These are phyloP conservation scores for Narcine bancroftii DNA, from an alignment of 2,113 vertebrate species.

Conservation along the genomic window DNA sequence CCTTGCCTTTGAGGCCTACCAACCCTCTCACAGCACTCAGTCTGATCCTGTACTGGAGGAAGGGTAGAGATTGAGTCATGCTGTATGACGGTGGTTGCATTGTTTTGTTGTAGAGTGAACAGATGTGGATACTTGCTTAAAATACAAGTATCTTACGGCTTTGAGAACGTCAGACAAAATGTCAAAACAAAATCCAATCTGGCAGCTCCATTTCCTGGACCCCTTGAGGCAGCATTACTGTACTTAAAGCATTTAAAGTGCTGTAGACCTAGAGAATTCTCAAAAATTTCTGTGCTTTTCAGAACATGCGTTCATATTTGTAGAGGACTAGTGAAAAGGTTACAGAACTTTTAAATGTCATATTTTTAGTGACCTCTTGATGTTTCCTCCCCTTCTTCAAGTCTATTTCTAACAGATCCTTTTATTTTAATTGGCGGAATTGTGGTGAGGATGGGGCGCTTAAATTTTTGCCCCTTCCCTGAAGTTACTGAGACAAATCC, in stretches of 20 bases:
- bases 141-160: neutral
- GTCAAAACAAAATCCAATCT: constrained; percentile 1
- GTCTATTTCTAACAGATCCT: neutral
- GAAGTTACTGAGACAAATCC: neutral
- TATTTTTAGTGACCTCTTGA: neutral
- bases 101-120: neutral
- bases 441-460: too few species aligned
- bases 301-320: neutral
- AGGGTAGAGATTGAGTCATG: neutral
- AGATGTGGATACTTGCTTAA: neutral
- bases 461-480: neutral
- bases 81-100: neutral
- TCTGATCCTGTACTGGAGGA: neutral
- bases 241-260: neutral
- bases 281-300: neutral
- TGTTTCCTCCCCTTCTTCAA: neutral
- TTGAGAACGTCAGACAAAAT: neutral
- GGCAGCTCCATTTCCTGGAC: neutral
- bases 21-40: too few species aligned
- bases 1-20: too few species aligned
- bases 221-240: neutral
- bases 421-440: too few species aligned
- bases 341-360: constrained; percentile 28
- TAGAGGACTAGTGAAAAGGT: constrained; percentile 25
- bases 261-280: constrained; percentile 5